These are phyloP conservation scores for Oophaga sylvatica DNA, from an alignment of 2,797 vertebrate species.

Conservation along the genomic window DNA sequence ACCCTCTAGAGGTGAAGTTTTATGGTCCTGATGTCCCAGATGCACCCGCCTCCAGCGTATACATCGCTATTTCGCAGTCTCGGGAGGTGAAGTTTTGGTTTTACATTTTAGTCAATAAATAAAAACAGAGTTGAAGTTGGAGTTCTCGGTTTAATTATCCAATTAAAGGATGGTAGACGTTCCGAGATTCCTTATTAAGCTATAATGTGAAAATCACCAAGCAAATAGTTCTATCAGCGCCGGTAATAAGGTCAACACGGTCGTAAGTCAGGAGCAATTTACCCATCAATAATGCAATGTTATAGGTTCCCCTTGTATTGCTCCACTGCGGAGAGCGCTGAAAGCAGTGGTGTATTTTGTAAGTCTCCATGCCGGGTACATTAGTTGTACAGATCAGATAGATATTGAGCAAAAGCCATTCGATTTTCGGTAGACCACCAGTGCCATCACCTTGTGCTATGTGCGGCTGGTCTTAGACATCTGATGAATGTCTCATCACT, in stretches of 20 bases:
- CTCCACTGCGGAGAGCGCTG: not conserved
- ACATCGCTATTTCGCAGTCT: not conserved
- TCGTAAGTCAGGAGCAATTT: slow-evolving; percentile 41
- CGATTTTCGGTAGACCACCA: not conserved
- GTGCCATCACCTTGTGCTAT: no score
- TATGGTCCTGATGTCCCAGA: slow-evolving; percentile 17
- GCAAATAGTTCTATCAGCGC: slow-evolving; percentile 46
- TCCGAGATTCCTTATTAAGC: slow-evolving; percentile 45
- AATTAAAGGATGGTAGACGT: slow-evolving; percentile 35
- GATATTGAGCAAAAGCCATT: not conserved
- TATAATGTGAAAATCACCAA: slow-evolving; percentile 43
- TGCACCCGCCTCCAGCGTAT: not conserved
- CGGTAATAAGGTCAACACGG: slow-evolving; percentile 36
- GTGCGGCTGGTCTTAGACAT: not conserved
- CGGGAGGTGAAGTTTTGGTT: slow-evolving; percentile 17
- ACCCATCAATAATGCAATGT: slow-evolving; percentile 35
- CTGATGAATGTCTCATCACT: not conserved
- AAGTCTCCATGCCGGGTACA: not conserved
- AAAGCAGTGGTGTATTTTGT: not conserved
- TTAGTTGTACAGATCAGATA: not conserved
- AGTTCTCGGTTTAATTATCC: slow-evolving; percentile 37
- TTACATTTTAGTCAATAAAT: slow-evolving; percentile 48
- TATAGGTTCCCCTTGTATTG: not conserved
- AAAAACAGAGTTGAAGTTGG: slow-evolving; percentile 29
- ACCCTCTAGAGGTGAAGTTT: slow-evolving; percentile 24